phyloP scores from a whole-genome alignment of 2,113 vertebrate genomes.

The Neolamprologus fasciatus region DNA sequence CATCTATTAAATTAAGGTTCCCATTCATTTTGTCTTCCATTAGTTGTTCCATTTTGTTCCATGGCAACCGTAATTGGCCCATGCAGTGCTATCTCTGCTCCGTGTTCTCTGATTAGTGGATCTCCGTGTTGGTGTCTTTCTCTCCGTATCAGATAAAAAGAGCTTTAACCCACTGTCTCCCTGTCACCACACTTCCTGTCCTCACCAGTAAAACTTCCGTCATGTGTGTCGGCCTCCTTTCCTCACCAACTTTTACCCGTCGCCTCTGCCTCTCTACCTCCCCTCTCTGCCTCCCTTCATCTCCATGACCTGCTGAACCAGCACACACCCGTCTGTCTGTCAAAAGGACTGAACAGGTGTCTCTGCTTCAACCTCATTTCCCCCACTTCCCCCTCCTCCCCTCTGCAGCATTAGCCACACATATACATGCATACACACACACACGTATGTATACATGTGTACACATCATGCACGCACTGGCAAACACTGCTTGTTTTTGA shows the following conservation, averaged over 20 bases:
- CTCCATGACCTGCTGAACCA: conserved; percentile 74
- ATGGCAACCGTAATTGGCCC: conserved; percentile 31
- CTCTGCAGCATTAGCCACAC: background rate
- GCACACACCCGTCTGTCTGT: conserved; percentile 73
- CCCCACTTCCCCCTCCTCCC: conserved; percentile 5
- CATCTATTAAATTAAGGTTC: conserved; percentile 16
- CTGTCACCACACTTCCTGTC: background rate
- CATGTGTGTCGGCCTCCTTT: background rate
- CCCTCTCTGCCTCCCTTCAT: background rate
- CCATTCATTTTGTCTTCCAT: conserved; percentile 39
- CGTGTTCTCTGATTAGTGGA: conserved; percentile 14
- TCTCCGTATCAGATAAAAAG: conserved; percentile 19
- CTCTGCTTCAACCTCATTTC: conserved; percentile 53
- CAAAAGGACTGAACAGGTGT: conserved; percentile 74
- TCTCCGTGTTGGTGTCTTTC: background rate
- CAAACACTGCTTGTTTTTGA: background rate
- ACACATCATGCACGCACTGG: background rate
- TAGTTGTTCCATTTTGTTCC: conserved; percentile 25
- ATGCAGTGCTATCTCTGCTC: background rate
- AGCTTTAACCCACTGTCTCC: background rate
- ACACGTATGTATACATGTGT: background rate
- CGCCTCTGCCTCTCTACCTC: background rate
- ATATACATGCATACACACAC: background rate
- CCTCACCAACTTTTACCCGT: background rate
- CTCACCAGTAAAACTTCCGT: background rate